phyloP scores from a whole-genome alignment of 2,888 invertebrate species.

The Campopleginae sp. region DNA sequence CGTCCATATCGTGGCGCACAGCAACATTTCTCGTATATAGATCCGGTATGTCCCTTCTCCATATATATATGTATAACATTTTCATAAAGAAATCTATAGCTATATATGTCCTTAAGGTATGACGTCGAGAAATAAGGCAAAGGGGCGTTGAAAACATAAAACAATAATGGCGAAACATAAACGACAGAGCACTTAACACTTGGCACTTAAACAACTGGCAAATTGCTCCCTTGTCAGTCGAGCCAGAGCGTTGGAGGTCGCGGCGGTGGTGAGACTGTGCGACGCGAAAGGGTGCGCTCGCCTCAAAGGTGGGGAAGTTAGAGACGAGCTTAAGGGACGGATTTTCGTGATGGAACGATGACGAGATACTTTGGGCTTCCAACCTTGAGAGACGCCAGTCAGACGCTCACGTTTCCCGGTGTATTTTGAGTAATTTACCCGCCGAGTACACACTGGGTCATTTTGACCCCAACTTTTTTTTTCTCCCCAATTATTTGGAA shows the following conservation, averaged over 20 bases:
- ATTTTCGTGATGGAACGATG: slow-evolving; percentile 79
- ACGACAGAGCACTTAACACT: slow-evolving; percentile 84
- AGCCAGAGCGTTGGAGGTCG: slow-evolving; percentile 49
- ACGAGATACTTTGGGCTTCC: slow-evolving; percentile 60
- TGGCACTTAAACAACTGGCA: slow-evolving; percentile 84
- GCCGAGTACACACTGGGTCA: too few species aligned
- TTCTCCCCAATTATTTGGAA: too few species aligned
- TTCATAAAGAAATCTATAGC: background rate
- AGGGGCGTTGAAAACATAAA: slow-evolving; percentile 81
- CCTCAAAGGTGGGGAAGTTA: slow-evolving; percentile 15
- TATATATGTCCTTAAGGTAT: background rate
- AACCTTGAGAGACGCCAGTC: background rate
- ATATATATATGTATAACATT: background rate
- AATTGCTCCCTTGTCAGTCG: slow-evolving; percentile 84
- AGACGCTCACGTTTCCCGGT: background rate
- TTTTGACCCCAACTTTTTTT: too few species aligned
- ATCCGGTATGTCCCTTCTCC: background rate
- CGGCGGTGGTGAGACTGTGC: slow-evolving; percentile 5
- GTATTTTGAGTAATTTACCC: background rate
- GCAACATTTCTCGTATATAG: slow-evolving; percentile 40
- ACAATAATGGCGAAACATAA: slow-evolving; percentile 84
- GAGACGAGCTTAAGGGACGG: slow-evolving; percentile 77
- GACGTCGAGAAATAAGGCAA: slow-evolving; percentile 64
- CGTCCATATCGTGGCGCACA: slow-evolving; percentile 37
- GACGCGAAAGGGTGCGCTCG: slow-evolving; percentile 39